These are phyloP conservation scores for Cichlasoma orientale DNA, from an alignment of 2,797 vertebrate genomes.

Conservation along the genomic window DNA sequence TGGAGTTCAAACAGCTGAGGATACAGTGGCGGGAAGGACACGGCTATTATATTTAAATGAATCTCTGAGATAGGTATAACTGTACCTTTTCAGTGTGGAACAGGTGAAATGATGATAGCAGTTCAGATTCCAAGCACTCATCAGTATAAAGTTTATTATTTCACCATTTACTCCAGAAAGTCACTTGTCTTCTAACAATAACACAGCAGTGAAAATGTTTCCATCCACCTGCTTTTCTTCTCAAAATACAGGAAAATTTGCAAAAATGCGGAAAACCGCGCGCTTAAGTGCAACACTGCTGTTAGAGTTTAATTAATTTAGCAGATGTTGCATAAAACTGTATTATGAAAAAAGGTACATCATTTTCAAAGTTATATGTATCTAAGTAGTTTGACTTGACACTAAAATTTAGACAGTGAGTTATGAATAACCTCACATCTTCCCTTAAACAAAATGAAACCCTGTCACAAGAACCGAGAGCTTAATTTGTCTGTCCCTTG, in stretches of 20 bases:
- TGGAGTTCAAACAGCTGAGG: conserved; percentile 8
- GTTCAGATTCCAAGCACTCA: background rate
- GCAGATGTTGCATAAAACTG: too few species aligned
- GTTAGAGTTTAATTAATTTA: too few species aligned
- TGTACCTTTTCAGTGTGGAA: conserved; percentile 3
- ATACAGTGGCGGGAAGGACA: conserved; percentile 4
- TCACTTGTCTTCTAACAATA: background rate
- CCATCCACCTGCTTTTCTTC: background rate
- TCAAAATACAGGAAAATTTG: background rate
- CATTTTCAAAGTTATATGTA: background rate
- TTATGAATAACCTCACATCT: background rate
- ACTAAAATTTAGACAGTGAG: background rate
- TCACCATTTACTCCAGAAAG: background rate
- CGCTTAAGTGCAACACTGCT: background rate
- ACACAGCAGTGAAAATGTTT: background rate
- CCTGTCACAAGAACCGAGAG: background rate
- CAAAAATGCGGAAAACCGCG: background rate
- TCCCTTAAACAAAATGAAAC: background rate
- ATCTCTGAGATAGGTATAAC: conserved; percentile 21
- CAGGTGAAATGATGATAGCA: background rate
- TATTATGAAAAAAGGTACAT: background rate
- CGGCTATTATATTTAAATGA: conserved; percentile 20
- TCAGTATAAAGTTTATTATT: background rate
- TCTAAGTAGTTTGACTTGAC: background rate
- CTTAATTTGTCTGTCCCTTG: background rate